Base-by-base conservation (phyloP, 2,797 vertebrate species). In the Sebastes matsubarae region DNA sequence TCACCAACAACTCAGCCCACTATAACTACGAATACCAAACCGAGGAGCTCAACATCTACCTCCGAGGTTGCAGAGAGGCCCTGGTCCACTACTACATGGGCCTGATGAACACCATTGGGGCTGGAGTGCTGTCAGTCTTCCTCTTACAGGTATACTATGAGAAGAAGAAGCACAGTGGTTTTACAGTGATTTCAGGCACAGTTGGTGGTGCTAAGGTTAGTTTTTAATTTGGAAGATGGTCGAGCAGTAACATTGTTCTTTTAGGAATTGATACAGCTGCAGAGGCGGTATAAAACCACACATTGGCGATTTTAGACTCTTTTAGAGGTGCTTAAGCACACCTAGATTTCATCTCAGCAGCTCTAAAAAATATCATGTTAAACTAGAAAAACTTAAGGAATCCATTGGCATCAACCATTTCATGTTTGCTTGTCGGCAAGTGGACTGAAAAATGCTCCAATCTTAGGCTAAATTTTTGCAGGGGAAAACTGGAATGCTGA, bases 1-100 rank as follows among this genome's bases (percentile, higher is more conserved):
- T 97, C 84, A 96, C 95, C 88, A 97, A 97, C 89, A 95, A 96
- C 94, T 94, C 96, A 0, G 96, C 96, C 68, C 96, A 97, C 89
- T 97, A 96, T 80, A 96, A 93, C 88, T 97, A 97, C 4, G 96
- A 96, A 6, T 94, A 95, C 76, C 93, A 96, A 89, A 94, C 94
- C 0, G 96, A 97, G 88, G 96, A 97, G 81, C 96, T 97, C 79
- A 97, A 97, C 93, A 93, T 97, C 84, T 94, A 95, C 88, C 84
- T 94, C 36, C 84, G 83, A 18, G 96, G 96, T 79, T 97, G 96
- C 92, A 94, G 96, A 69, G 96, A 95, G 87, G 95, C 96, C 13
- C 90, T 97, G 76, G 88, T 96, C 69, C 66, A 84, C 87, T 96
- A 96, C 86, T 97, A 96, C 90, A 96, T 94, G 92, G 93, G 95